phyloP scores from a whole-genome alignment of 2,888 invertebrate genomes.

The Rhagophthalmus giganteus region DNA sequence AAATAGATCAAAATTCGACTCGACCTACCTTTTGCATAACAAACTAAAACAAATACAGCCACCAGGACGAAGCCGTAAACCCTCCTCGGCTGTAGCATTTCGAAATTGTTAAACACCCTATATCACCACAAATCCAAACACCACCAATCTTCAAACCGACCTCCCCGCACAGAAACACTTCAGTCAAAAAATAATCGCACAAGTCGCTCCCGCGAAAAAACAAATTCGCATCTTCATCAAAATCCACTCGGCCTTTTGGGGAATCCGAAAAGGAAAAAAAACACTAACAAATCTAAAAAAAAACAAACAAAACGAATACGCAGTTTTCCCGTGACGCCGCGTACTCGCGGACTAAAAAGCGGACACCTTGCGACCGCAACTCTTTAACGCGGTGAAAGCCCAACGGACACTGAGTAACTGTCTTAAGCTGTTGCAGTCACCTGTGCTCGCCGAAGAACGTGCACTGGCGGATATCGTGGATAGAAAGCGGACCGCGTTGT shows the following conservation, averaged over 20 bases:
- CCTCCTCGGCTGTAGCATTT: background rate
- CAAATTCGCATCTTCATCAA: too few relatives aligned
- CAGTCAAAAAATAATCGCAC: too few relatives aligned
- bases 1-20: background rate
- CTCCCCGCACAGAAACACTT: too few relatives aligned
- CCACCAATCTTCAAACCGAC: too few relatives aligned
- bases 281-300: too few relatives aligned
- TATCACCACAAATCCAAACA: too few relatives aligned
- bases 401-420: conserved; percentile 39
- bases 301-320: too few relatives aligned
- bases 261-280: too few relatives aligned
- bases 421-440: conserved; percentile 34
- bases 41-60: background rate
- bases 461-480: conserved; percentile 25
- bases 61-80: background rate
- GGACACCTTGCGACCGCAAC: conserved; percentile 1
- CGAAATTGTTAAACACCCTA: too few relatives aligned
- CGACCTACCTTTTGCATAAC: background rate
- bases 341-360: background rate
- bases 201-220: too few relatives aligned
- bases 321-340: too few relatives aligned
- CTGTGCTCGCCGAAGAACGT: conserved; percentile 36
- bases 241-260: too few relatives aligned
- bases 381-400: conserved; percentile 32
- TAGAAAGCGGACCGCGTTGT: conserved; percentile 37